Base-by-base conservation (phyloP, 92 coral and sea anemone species). In the Epizoanthus stellaris region DNA sequence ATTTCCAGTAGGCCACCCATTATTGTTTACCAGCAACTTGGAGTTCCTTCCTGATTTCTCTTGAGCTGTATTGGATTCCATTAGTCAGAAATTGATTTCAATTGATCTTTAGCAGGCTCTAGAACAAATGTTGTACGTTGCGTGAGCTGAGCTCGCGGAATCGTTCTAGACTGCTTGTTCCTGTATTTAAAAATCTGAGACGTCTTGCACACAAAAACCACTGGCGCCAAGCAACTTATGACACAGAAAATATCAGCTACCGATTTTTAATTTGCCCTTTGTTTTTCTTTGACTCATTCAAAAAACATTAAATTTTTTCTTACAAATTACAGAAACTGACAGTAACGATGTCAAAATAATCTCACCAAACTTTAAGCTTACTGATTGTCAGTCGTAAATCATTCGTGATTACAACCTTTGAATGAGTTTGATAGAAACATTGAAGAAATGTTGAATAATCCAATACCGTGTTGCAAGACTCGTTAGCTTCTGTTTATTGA, bases 191-290 rank as follows among this genome's bases (percentile, higher is more conserved):
- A 59, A 67, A 76, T 57, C 7, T 38, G n/a, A 60, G 80, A 21
- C 1, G 54, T 60, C 82, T 42, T 79, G 1, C 83, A 79, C 83
- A 79, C 83, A 79, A 63, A 59, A 79, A 79, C 82, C 83, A 42
- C 83, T 79, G 83, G 83, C 83, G 83, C 83, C 83, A 19, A 0
- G 30, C 42, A 79, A 63, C 19, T 62, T 62, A 12, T 53, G 45
- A 79, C 67, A 40, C 39, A 79, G 23, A 17, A 79, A 79, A 43
- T 8, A 62, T 63, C 34, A 17, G 58, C 58, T 38, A 42, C 49
- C 36, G 38, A 19, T 79, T 21, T 39, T 38, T 19, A 16, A 76
- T 60, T 76, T 13, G n/a, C 6, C 34, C 38, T 40, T 56, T 77
- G 25, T 64, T 5, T 63, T 79, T 42, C 67, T 77, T 77, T 79